Conservation (phyloP, 1,140 invertebrate species). For the Drosophila mayri region DNA sequence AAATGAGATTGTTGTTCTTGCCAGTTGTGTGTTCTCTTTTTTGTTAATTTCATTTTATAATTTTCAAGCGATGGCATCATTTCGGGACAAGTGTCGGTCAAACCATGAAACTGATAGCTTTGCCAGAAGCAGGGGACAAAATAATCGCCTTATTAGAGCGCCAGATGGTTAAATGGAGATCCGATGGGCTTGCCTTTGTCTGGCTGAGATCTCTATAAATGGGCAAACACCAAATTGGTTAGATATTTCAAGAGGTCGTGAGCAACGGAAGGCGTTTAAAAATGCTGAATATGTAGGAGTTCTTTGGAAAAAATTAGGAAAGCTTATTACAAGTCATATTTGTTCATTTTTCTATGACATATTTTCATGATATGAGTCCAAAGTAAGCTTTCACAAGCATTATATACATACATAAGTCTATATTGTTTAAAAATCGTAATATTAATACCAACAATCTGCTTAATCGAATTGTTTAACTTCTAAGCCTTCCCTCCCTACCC, state of each 20-base stretch:
- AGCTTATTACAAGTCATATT: too few relatives aligned
- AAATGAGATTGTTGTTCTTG: slow-evolving; percentile 42
- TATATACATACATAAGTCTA: too few relatives aligned
- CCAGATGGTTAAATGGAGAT: slow-evolving; percentile 1
- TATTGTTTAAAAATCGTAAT: too few relatives aligned
- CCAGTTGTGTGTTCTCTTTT: slow-evolving; percentile 7
- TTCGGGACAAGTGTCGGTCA: slow-evolving; percentile 26
- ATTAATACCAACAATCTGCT: slow-evolving; percentile 6
- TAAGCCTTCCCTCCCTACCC: not conserved
- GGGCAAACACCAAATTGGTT: not conserved
- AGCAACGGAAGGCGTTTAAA: not conserved
- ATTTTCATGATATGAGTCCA: too few relatives aligned
- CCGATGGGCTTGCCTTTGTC: not conserved
- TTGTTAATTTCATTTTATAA: slow-evolving; percentile 29
- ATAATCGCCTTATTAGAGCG: not conserved
- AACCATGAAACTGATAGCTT: slow-evolving; percentile 34
- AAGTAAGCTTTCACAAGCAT: too few relatives aligned
- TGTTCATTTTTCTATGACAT: too few relatives aligned
- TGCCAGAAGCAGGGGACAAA: not conserved
- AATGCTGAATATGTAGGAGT: not conserved
- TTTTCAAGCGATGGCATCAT: slow-evolving; percentile 42
- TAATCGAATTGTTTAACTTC: slow-evolving; percentile 20
- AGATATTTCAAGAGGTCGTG: not conserved
- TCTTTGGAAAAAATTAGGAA: not conserved
- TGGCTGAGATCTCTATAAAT: slow-evolving; percentile 3